These are phyloP conservation scores for Oryzias javanicus DNA, from an alignment of 2,113 vertebrate species.

Conservation along the genomic window DNA sequence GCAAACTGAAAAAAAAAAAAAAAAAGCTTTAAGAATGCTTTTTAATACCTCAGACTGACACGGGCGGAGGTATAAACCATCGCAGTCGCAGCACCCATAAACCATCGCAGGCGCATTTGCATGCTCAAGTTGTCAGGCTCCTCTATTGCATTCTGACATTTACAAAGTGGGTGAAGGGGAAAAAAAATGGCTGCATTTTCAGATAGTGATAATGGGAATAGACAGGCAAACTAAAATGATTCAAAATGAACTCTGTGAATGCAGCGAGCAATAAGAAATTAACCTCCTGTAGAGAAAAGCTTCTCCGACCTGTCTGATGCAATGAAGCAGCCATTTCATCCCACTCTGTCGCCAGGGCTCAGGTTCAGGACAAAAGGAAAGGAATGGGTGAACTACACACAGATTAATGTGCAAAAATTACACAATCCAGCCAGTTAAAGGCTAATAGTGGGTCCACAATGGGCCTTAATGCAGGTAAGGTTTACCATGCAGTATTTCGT, in stretches of 20 bases:
- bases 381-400: conserved; percentile 37
- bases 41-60: conserved; percentile 65
- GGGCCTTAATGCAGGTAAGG: conserved; percentile 9
- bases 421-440: conserved; percentile 22
- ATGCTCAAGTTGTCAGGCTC: conserved; percentile 69
- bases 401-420: conserved; percentile 32
- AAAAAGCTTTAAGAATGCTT: conserved; percentile 51
- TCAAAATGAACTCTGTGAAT: conserved; percentile 65
- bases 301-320: conserved; percentile 66
- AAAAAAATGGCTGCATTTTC: conserved; percentile 58
- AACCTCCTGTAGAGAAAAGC: conserved; percentile 65
- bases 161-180: conserved; percentile 62
- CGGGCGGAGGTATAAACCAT: conserved; percentile 49
- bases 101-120: conserved; percentile 72
- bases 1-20: conserved; percentile 25
- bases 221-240: conserved; percentile 74
- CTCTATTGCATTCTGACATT: conserved; percentile 72
- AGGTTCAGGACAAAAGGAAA: conserved; percentile 45
- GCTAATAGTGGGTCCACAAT: not conserved
- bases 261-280: conserved; percentile 64
- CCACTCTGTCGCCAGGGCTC: conserved; percentile 32
- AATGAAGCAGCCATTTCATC: conserved; percentile 66
- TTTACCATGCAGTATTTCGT: conserved; percentile 5
- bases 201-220: conserved; percentile 67
- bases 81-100: conserved; percentile 46